These are phyloP conservation scores for Suncus etruscus DNA, from an alignment of 2,113 vertebrate genomes.

Conservation along the genomic window DNA sequence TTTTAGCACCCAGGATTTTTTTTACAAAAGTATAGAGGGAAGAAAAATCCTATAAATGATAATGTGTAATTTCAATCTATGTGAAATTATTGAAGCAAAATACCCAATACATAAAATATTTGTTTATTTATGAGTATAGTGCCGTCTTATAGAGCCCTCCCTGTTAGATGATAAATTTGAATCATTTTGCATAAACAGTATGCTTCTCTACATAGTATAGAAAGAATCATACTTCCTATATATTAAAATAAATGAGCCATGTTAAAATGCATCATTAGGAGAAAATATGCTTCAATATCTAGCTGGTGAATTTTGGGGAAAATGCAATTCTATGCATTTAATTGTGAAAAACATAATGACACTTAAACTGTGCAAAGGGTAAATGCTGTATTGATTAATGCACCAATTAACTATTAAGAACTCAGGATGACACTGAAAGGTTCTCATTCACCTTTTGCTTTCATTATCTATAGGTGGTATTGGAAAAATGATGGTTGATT, in stretches of 20 bases:
- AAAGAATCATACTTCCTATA: not conserved
- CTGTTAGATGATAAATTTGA: not conserved
- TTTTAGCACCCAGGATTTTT: not conserved
- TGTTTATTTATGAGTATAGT: not conserved
- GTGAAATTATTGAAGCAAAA: constrained; percentile 6
- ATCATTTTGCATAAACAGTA: not conserved
- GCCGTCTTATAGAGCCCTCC: not conserved
- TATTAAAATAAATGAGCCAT: not conserved
- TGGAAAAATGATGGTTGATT: not conserved
- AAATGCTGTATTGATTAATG: not conserved
- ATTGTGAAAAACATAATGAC: not conserved
- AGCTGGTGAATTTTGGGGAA: not conserved
- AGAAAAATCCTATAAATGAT: not conserved
- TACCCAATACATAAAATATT: not conserved
- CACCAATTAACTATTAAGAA: not conserved
- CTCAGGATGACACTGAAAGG: too few relatives aligned
- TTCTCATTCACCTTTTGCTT: not conserved
- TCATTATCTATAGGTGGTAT: not conserved
- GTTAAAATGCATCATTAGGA: not conserved
- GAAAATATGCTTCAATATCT: not conserved
- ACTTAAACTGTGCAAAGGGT: not conserved
- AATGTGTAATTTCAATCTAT: not conserved
- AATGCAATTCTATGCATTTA: not conserved
- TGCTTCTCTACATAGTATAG: constrained; percentile 7
- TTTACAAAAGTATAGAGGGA: not conserved